Conservation (phyloP, 1,140 invertebrate genomes). For the Nymphalis io region DNA sequence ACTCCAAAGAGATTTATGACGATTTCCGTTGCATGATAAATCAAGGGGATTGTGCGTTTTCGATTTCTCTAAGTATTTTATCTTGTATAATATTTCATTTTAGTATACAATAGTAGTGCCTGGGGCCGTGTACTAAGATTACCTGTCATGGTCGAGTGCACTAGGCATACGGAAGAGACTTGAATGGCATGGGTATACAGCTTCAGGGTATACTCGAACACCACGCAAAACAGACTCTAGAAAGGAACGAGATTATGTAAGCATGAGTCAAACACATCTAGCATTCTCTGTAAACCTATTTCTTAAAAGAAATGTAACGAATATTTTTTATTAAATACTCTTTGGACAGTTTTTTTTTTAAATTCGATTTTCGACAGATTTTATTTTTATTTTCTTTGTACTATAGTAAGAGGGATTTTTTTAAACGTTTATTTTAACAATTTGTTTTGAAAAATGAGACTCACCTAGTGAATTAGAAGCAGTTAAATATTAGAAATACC, state of each 20-base stretch:
- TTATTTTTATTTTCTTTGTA: no score
- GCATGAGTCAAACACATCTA: background rate
- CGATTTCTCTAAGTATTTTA: constrained; percentile 46
- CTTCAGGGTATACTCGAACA: constrained; percentile 21
- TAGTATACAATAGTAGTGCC: constrained; percentile 33
- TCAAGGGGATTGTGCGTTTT: constrained; percentile 36
- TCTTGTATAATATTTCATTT: constrained; percentile 43
- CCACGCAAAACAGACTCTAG: constrained; percentile 12
- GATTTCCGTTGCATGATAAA: constrained; percentile 38
- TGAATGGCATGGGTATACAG: constrained; percentile 30
- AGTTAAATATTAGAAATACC: constrained; percentile 7
- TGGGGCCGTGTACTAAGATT: constrained; percentile 31
- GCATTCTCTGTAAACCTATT: background rate
- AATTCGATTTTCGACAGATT: no score
- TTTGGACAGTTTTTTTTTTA: no score
- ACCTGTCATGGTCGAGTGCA: constrained; percentile 29
- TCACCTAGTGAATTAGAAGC: background rate
- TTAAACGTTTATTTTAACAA: no score
- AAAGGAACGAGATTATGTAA: constrained; percentile 28
- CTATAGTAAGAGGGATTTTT: no score
- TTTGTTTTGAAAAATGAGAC: background rate
- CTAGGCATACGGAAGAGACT: constrained; percentile 19
- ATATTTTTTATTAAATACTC: no score
- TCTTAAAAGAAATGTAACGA: background rate
- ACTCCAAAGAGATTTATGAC: constrained; percentile 34